A percentile compares a stretch with the other conserved stretches of the same genome.
These are phyloP conservation scores for Patiria miniata DNA, from an alignment of 35 echinoderm and acorn worm genomes.

Conservation along the genomic window DNA sequence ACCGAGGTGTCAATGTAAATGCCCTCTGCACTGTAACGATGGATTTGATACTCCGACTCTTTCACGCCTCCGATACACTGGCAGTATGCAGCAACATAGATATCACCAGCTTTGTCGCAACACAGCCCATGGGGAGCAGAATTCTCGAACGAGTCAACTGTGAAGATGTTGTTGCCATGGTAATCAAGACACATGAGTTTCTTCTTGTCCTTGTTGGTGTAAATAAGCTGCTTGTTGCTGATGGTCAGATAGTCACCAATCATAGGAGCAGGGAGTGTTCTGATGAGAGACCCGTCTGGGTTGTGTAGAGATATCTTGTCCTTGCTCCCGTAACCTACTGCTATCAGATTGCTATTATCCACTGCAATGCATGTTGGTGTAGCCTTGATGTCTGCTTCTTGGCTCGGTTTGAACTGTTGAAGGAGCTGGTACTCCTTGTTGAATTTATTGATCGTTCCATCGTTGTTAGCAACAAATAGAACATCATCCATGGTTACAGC, in stretches of 20 bases:
- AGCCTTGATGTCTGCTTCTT: neutral
- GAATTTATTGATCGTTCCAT: neutral
- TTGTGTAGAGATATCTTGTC: conserved; percentile 4
- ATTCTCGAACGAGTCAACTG: neutral
- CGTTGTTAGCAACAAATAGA: too few species aligned
- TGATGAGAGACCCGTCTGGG: conserved; percentile 33
- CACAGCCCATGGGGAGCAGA: neutral
- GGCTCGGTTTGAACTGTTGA: conserved; percentile 14
- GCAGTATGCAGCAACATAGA: neutral
- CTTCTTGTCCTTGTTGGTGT: neutral
- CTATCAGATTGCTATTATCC: conserved; percentile 33
- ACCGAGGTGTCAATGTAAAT: neutral
- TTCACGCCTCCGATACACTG: too few species aligned
- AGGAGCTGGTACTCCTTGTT: conserved; percentile 9
- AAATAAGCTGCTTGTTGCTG: neutral
- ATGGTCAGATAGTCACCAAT: neutral
- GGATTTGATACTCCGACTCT: neutral
- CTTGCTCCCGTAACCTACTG: conserved; percentile 26
- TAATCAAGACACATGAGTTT: neutral
- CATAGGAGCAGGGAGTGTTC: neutral
- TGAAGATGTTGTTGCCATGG: neutral
- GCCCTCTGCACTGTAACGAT: neutral
- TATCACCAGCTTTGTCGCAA: neutral
- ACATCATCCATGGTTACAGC: too few species aligned
- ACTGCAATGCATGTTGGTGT: conserved; percentile 27